Percentiles rank a stretch among this genome's conserved stretches.
Conservation (phyloP, 2,113 vertebrate species). For the Trogon surrucura region DNA sequence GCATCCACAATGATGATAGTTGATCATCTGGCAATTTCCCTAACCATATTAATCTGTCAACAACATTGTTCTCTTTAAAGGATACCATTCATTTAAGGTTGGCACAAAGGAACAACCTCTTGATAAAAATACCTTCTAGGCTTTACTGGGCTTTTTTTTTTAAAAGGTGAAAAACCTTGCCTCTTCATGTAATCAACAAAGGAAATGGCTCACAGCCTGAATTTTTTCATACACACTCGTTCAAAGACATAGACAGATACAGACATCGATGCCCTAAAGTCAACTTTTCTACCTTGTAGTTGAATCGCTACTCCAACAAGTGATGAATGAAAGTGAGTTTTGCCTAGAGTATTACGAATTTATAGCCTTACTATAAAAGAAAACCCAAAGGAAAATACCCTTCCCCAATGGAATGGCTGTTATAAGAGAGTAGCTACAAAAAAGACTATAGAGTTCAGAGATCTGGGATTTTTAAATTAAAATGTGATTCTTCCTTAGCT, state of each 20-base stretch:
- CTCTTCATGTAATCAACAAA: not conserved
- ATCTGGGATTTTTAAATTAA: not conserved
- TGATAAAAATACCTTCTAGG: not conserved
- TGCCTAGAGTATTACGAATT: not conserved
- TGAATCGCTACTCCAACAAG: not conserved
- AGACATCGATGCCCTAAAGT: not conserved
- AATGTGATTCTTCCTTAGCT: not conserved
- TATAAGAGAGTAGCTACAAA: not conserved
- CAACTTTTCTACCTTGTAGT: not conserved
- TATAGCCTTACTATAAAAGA: not conserved
- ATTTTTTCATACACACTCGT: not conserved
- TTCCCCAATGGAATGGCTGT: not conserved
- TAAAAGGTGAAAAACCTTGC: not conserved
- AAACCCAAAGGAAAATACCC: not conserved
- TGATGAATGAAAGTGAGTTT: not conserved
- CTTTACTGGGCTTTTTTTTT: not conserved
- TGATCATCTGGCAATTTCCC: not conserved
- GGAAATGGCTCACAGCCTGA: not conserved
- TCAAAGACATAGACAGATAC: not conserved
- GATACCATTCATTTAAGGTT: not conserved
- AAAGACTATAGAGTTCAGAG: not conserved
- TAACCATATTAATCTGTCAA: not conserved
- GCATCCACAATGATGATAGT: not conserved
- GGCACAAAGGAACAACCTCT: not conserved
- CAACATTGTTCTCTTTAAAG: not conserved